Percentiles rank a stretch among this genome's conserved stretches.
Evolutionary conservation across 2,888 invertebrate genomes (phyloP).

Genomic region (Philonicus albiceps): DNA sequence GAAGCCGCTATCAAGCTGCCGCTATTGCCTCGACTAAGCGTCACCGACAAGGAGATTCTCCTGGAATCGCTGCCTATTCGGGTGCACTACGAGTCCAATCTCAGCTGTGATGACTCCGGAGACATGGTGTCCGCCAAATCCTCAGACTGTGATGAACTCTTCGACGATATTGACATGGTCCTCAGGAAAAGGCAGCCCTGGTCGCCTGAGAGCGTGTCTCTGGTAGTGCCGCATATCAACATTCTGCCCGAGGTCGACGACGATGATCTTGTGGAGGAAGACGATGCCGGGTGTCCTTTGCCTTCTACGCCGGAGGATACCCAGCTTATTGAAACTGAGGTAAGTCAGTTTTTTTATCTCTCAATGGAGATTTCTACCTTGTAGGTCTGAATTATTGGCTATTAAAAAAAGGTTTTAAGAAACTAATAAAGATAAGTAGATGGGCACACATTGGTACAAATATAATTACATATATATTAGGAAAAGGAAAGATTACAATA

Average conservation of each 20-base stretch:
- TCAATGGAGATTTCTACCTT: too few relatives aligned
- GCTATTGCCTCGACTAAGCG: not conserved
- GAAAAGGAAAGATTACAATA: too few relatives aligned
- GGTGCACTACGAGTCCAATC: not conserved
- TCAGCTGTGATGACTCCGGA: not conserved
- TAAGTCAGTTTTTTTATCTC: slow-evolving; percentile 54
- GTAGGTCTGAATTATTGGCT: too few relatives aligned
- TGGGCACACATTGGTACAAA: too few relatives aligned
- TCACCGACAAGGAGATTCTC: not conserved
- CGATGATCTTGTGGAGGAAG: slow-evolving; percentile 67
- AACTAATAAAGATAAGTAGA: too few relatives aligned
- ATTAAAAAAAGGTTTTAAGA: too few relatives aligned
- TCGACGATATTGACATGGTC: slow-evolving; percentile 59
- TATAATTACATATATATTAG: too few relatives aligned
- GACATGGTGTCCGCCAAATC: slow-evolving; percentile 26
- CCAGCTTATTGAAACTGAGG: slow-evolving; percentile 81
- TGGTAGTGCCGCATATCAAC: slow-evolving; percentile 58
- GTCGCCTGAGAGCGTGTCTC: slow-evolving; percentile 57
- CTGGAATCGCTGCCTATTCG: not conserved
- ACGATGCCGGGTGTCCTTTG: slow-evolving; percentile 83
- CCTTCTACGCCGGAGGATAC: slow-evolving; percentile 89
- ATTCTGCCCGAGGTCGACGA: slow-evolving; percentile 57
- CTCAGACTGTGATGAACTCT: slow-evolving; percentile 54
- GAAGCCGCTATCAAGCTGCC: not conserved
- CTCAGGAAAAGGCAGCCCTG: slow-evolving; percentile 61